phyloP scores from a whole-genome alignment of 2,888 invertebrate genomes.

The Eristalis arbustorum region DNA sequence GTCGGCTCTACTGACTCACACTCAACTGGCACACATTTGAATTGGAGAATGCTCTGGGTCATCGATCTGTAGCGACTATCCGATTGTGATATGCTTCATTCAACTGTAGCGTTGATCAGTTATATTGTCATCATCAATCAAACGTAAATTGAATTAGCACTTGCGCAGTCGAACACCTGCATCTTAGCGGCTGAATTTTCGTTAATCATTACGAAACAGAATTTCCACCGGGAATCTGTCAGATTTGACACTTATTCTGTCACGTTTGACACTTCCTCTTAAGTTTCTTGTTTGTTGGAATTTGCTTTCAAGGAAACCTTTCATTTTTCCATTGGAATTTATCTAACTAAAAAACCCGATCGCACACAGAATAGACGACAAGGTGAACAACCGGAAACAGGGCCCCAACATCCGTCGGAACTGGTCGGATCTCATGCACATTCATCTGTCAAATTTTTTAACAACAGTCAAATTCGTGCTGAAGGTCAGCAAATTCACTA shows the following conservation, averaged over 20 bases:
- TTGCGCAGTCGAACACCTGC: slow-evolving; percentile 16
- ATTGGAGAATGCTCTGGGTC: background rate
- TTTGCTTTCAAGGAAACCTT: background rate
- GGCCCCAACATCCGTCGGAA: background rate
- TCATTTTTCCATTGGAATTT: background rate
- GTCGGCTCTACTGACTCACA: background rate
- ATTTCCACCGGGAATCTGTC: background rate
- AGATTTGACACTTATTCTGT: background rate
- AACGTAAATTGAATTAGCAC: slow-evolving; percentile 26
- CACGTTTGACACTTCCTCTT: background rate
- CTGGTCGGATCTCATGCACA: background rate
- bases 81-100: slow-evolving; percentile 3
- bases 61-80: background rate
- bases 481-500: background rate
- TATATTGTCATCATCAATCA: slow-evolving; percentile 6
- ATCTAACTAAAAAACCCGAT: background rate
- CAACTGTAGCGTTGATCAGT: slow-evolving; percentile 17
- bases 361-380: background rate
- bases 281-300: background rate
- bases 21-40: background rate
- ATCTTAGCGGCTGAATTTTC: background rate
- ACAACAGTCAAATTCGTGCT: too few species aligned
- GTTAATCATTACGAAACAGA: background rate
- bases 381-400: background rate
- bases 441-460: background rate